These are phyloP conservation scores for Tetraneura akinire DNA, from an alignment of 1,140 invertebrate genomes.

Conservation along the genomic window DNA sequence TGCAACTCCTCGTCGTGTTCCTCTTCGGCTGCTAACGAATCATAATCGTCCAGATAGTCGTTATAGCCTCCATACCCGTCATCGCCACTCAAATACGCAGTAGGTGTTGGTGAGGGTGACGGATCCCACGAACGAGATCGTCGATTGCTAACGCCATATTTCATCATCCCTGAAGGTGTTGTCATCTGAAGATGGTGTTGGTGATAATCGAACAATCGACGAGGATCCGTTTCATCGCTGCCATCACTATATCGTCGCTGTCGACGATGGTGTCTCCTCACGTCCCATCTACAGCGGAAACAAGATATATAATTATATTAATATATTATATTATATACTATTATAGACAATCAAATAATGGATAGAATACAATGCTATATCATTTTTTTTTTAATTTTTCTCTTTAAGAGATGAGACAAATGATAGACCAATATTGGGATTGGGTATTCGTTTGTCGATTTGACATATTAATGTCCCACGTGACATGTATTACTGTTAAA, in stretches of 20 bases:
- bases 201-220: neutral
- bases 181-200: neutral
- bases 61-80: neutral
- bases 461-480: too few relatives aligned
- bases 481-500: too few relatives aligned
- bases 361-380: too few relatives aligned
- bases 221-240: neutral
- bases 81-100: neutral
- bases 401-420: too few relatives aligned
- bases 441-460: too few relatives aligned
- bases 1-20: conserved; percentile 61
- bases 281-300: neutral
- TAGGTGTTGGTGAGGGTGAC: conserved; percentile 59
- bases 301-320: neutral
- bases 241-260: conserved; percentile 9
- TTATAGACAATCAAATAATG: too few relatives aligned
- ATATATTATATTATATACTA: too few relatives aligned
- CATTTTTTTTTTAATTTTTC: too few relatives aligned
- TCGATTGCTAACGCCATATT: conserved; percentile 54
- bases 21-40: conserved; percentile 60
- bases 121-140: conserved; percentile 66
- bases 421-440: too few relatives aligned
- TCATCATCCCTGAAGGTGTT: neutral
- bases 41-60: conserved; percentile 10
- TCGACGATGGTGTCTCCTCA: neutral